A percentile compares a stretch with the other conserved stretches of the same genome.
phyloP scores from a whole-genome alignment of 2,113 vertebrate genomes.

The Dromaius novaehollandiae region DNA sequence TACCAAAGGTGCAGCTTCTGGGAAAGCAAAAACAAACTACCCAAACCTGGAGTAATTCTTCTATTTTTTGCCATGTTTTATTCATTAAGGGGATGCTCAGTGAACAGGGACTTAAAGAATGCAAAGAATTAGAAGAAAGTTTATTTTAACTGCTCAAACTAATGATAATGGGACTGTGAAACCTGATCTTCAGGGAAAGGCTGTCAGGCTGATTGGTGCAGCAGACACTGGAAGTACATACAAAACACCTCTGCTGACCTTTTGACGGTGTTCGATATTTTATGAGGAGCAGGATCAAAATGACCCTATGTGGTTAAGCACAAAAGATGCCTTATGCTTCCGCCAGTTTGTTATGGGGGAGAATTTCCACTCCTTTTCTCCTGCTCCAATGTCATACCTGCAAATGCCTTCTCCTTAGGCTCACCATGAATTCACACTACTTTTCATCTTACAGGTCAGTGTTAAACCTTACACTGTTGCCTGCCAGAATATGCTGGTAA shows the following conservation, averaged over 20 bases:
- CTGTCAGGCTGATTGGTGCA: neutral
- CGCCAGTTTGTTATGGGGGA: neutral
- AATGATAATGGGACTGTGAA: neutral
- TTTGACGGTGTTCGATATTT: neutral
- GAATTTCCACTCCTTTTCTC: neutral
- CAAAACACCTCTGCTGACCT: neutral
- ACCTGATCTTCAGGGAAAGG: neutral
- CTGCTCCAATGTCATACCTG: neutral
- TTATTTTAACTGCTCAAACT: neutral
- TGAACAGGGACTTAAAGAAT: neutral
- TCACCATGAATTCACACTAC: neutral
- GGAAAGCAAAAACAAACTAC: neutral
- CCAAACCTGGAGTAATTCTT: neutral
- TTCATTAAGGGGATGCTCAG: neutral
- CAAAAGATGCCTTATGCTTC: neutral
- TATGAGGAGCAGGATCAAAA: neutral
- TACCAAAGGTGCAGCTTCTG: neutral
- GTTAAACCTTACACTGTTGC: neutral
- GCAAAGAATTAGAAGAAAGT: neutral
- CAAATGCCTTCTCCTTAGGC: neutral
- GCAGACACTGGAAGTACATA: neutral
- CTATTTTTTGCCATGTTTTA: neutral
- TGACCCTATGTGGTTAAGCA: neutral
- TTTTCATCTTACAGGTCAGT: neutral
- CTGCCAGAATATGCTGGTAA: neutral